Conservation (phyloP, 2,888 invertebrate species). For the Drosophila parthenogenetica region DNA sequence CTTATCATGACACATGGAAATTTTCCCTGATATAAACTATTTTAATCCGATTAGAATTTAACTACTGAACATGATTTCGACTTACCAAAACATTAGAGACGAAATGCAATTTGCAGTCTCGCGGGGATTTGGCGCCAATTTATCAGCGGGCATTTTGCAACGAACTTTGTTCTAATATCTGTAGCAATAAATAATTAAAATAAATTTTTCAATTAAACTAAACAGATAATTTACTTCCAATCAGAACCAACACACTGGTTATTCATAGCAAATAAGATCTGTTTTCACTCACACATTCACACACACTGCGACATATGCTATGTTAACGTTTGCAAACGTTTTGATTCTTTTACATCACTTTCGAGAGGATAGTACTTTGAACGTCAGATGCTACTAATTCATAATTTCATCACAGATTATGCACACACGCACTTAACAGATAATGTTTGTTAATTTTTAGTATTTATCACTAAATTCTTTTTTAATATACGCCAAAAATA, state of each 20-base stretch:
- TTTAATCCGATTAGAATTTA: background rate
- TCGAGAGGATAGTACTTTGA: constrained; percentile 7
- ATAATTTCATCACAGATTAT: constrained; percentile 29
- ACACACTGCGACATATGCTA: background rate
- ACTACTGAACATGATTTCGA: constrained; percentile 6
- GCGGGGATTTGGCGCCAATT: constrained; percentile 87
- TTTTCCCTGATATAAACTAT: constrained; percentile 16
- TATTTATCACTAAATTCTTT: constrained; percentile 5
- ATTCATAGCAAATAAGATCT: background rate
- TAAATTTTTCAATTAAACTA: background rate
- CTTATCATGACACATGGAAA: constrained; percentile 4
- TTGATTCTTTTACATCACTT: constrained; percentile 14
- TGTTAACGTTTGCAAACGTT: constrained; percentile 47
- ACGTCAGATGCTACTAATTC: background rate
- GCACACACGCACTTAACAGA: background rate
- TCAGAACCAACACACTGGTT: no score
- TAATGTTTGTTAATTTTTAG: background rate
- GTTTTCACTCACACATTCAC: no score
- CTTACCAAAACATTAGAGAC: constrained; percentile 87
- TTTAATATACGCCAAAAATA: constrained; percentile 7
- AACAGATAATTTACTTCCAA: no score
- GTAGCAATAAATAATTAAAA: background rate
- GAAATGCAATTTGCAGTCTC: constrained; percentile 87
- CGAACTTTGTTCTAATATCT: constrained; percentile 2
- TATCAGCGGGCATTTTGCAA: constrained; percentile 78